phyloP scores from a whole-genome alignment of 2,888 invertebrate genomes.

The Maniola hyperantus region DNA sequence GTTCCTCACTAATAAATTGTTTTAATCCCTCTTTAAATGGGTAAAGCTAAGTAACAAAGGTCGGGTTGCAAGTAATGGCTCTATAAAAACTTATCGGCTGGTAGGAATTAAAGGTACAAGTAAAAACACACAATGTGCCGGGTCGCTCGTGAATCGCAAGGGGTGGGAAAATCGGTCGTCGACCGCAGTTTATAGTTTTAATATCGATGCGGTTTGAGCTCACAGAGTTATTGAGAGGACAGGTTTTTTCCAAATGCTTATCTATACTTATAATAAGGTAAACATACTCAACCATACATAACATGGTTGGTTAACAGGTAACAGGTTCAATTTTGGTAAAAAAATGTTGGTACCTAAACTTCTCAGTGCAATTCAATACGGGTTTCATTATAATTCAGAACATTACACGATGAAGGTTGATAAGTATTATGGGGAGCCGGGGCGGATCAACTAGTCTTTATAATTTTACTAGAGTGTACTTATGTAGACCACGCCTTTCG shows the following conservation, averaged over 20 bases:
- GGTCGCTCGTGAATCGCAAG: constrained; percentile 51
- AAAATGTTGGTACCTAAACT: too few species aligned
- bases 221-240: constrained; percentile 64
- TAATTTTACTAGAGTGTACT: constrained; percentile 41
- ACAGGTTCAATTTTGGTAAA: too few species aligned
- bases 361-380: too few species aligned
- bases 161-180: constrained; percentile 61
- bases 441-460: constrained; percentile 35
- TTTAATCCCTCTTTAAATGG: constrained; percentile 31
- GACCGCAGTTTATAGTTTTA: constrained; percentile 79
- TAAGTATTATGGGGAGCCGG: too few species aligned
- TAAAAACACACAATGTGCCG: constrained; percentile 51
- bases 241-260: constrained; percentile 67
- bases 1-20: constrained; percentile 15
- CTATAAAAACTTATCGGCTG: constrained; percentile 43
- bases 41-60: constrained; percentile 51
- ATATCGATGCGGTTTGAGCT: constrained; percentile 71
- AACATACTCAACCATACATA: too few species aligned
- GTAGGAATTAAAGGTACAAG: constrained; percentile 51
- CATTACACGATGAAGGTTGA: too few species aligned
- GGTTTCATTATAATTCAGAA: too few species aligned
- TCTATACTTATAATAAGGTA: constrained; percentile 18
- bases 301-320: too few species aligned
- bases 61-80: constrained; percentile 34
- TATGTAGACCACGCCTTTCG: constrained; percentile 30